Conservation (phyloP, 2,888 invertebrate genomes). For the Zhengitettix transpicula region DNA sequence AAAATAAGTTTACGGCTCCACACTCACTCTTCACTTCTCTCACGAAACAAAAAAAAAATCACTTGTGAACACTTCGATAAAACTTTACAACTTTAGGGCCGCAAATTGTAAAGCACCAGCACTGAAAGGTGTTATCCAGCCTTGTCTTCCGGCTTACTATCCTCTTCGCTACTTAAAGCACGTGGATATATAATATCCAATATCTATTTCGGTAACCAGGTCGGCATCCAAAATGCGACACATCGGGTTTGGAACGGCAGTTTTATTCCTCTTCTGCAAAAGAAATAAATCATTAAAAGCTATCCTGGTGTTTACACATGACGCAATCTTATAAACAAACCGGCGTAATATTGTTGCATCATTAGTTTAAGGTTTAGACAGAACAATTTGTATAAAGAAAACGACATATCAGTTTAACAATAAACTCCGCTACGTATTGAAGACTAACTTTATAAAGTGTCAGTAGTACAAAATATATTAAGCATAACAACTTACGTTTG, state of each 20-base stretch:
- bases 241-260: neutral
- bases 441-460: too few species aligned
- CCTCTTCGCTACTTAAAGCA: neutral
- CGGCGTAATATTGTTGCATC: too few species aligned
- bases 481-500: conserved; percentile 1
- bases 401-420: too few species aligned
- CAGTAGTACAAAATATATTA: too few species aligned
- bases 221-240: neutral
- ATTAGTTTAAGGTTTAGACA: too few species aligned
- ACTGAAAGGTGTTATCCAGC: neutral
- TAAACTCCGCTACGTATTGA: too few species aligned
- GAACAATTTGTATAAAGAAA: too few species aligned
- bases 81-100: conserved; percentile 11
- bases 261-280: neutral
- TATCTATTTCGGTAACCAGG: neutral
- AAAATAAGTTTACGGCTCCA: neutral
- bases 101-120: conserved; percentile 8
- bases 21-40: conserved; percentile 1
- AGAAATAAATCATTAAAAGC: neutral
- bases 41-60: neutral
- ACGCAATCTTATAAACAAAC: too few species aligned
- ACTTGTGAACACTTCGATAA: neutral
- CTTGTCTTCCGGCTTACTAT: neutral
- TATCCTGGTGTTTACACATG: too few species aligned
- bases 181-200: neutral